phyloP scores from a whole-genome alignment of 2,797 vertebrate species.

The Alosa sapidissima region DNA sequence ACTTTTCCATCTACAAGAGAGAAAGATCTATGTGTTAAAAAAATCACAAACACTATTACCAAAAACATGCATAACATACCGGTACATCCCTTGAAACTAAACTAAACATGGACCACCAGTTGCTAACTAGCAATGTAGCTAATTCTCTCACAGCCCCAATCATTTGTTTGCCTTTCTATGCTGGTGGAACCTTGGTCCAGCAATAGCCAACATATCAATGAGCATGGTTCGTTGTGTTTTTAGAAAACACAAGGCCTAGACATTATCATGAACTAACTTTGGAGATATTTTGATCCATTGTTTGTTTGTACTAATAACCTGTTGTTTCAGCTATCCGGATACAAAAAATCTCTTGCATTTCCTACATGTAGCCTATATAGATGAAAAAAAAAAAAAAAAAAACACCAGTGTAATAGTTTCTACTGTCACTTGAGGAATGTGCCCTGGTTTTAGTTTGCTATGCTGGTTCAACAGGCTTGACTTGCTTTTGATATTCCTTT shows the following conservation, averaged over 20 bases:
- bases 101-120: neutral
- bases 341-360: no score
- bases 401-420: neutral
- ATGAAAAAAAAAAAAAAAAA: no score
- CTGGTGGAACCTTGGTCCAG: no score
- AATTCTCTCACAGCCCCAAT: neutral
- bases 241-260: no score
- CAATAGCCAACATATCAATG: no score
- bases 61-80: neutral
- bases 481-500: neutral
- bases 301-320: neutral
- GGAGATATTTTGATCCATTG: neutral
- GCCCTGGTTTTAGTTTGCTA: neutral
- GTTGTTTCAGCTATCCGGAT: no score
- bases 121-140: neutral
- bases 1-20: slow-evolving; percentile 46
- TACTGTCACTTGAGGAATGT: neutral
- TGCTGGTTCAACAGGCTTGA: slow-evolving; percentile 8
- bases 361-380: no score
- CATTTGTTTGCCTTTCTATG: neutral
- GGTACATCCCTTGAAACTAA: no score
- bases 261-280: neutral
- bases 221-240: no score
- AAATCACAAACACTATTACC: neutral
- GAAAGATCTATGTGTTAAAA: neutral